phyloP scores from a whole-genome alignment of 2,113 vertebrate genomes.

The Hyperopisus bebe region DNA sequence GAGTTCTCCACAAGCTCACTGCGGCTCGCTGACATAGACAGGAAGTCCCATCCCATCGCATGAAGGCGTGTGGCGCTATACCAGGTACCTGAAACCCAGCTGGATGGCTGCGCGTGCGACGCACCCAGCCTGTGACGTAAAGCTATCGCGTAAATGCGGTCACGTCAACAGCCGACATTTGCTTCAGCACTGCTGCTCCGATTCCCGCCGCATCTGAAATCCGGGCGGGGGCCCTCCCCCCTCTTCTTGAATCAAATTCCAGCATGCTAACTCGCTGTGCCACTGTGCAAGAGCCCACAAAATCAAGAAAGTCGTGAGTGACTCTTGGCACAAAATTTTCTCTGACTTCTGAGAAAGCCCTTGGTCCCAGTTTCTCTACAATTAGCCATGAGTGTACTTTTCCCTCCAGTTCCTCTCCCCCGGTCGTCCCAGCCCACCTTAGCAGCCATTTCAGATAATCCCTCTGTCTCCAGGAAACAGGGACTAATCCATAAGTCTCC shows the following conservation, averaged over 20 bases:
- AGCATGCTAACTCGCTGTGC: neutral
- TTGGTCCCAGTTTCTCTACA: neutral
- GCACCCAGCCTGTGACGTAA: neutral
- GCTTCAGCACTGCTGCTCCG: neutral
- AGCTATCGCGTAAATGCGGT: neutral
- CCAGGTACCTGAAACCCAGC: no score
- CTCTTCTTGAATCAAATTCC: neutral
- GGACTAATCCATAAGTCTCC: slow-evolving; percentile 56
- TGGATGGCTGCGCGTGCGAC: neutral
- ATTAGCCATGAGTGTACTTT: neutral
- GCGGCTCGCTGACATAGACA: neutral
- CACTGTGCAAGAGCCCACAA: neutral
- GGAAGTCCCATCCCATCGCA: neutral
- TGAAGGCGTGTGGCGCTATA: neutral
- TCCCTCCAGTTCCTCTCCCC: neutral
- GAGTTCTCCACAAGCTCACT: neutral
- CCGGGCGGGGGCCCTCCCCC: neutral
- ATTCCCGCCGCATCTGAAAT: neutral
- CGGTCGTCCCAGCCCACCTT: slow-evolving; percentile 26
- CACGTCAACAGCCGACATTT: neutral
- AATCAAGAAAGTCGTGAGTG: neutral
- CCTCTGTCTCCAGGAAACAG: slow-evolving; percentile 51
- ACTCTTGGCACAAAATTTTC: neutral
- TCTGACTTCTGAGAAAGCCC: neutral
- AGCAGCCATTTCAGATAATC: slow-evolving; percentile 53